These are phyloP conservation scores for Camponotus fellah DNA, from an alignment of 2,888 invertebrate species.

Conservation along the genomic window DNA sequence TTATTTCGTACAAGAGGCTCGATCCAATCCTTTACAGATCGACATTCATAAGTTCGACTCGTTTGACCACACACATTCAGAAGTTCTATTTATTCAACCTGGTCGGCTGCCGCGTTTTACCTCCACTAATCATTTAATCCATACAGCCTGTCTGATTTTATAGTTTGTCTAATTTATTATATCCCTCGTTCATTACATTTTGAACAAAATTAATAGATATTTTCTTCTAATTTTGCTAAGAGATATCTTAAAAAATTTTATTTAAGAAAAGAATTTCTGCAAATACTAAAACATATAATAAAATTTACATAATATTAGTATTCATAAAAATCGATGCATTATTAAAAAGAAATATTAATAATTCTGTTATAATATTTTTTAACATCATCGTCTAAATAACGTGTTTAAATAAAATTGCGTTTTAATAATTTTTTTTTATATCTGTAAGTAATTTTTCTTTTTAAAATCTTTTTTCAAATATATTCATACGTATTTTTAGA, in stretches of 20 bases:
- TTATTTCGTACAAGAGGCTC: slow-evolving; percentile 27
- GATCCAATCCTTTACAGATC: slow-evolving; percentile 43
- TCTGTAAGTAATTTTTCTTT: neutral
- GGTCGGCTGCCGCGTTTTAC: slow-evolving; percentile 17
- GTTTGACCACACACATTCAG: slow-evolving; percentile 42
- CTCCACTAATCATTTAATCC: slow-evolving; percentile 32
- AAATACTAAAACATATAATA: too few relatives aligned
- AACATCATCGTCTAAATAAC: neutral
- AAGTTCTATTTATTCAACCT: slow-evolving; percentile 44
- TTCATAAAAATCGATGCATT: neutral
- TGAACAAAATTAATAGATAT: neutral
- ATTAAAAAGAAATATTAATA: neutral
- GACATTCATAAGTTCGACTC: slow-evolving; percentile 41
- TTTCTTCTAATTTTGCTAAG: neutral
- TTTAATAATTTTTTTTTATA: neutral
- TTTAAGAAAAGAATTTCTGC: neutral
- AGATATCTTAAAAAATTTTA: neutral
- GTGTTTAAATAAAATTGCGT: neutral
- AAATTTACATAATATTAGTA: neutral
- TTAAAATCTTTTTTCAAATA: neutral
- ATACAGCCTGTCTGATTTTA: neutral
- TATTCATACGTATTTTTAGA: neutral
- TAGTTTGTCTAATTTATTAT: neutral
- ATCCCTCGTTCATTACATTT: neutral
- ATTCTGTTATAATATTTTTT: neutral